These are phyloP conservation scores for Carlito syrichta DNA, from an alignment of 2,113 vertebrate genomes.

Conservation along the genomic window DNA sequence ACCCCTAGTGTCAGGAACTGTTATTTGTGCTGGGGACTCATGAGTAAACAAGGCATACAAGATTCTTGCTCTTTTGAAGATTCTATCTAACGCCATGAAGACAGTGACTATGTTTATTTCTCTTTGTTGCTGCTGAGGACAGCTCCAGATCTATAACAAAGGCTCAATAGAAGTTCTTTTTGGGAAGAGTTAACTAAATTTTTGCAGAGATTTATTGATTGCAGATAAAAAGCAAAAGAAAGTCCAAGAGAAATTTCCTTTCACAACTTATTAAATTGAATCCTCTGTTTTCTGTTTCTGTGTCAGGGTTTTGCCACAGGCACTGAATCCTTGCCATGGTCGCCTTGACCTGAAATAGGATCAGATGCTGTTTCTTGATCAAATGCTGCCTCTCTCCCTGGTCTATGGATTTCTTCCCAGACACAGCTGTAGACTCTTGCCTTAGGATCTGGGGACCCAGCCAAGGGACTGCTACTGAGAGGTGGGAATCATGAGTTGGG, in stretches of 20 bases:
- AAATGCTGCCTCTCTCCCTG: background rate
- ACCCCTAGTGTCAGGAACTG: background rate
- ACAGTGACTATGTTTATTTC: background rate
- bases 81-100: background rate
- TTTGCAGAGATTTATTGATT: background rate
- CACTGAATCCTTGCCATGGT: background rate
- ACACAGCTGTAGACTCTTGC: background rate
- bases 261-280: background rate
- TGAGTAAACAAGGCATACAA: background rate
- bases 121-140: background rate
- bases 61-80: background rate
- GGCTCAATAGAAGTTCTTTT: background rate
- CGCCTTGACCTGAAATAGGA: background rate
- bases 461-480: background rate
- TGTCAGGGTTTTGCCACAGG: slow-evolving; percentile 6
- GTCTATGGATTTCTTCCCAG: background rate
- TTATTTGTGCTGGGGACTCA: background rate
- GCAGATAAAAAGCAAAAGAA: background rate
- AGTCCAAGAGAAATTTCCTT: background rate
- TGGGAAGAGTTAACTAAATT: background rate
- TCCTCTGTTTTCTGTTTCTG: background rate
- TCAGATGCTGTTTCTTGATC: slow-evolving; percentile 9
- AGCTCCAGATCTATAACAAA: background rate
- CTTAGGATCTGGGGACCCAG: background rate
- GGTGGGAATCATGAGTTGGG: background rate